Base-by-base conservation (phyloP, 2,888 invertebrate genomes). In the Lithophane ornitopus region DNA sequence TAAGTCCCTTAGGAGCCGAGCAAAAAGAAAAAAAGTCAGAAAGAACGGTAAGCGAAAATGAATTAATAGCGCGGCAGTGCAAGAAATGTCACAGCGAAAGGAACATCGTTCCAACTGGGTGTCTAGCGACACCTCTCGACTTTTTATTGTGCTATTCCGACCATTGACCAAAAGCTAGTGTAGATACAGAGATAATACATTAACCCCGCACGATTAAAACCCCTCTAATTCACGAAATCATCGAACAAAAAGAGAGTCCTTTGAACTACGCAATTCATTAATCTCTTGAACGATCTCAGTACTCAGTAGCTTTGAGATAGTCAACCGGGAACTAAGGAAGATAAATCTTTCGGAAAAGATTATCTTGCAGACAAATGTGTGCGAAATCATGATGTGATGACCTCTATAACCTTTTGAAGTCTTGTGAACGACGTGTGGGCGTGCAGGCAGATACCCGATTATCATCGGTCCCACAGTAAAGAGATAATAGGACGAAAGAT, bases 261-360 rank as follows among this genome's bases (percentile, higher is more conserved):
- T 79, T 83, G 76, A 79, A 86, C 78, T 77, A 12, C 0, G 26
- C 77, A 75, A 77, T 56, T 28, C 69, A 84, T 86, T 78, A 80
- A 86, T 86, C 77, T 81, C 67, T 61, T 54, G 12, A 70, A 58
- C 41, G 41, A 59, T 70, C 28, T 65, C 28, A 44, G 70, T 41
- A 39, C 28, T 65, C 46, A 56, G 72, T 46, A n/a, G 28, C 72
- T 61, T 67, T 65, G 41, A 66, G 63, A 80, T 73, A 65, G 46
- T 61, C 22, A 65, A 78, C 59, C 39, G 16, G 73, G 49, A 71
- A 70, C 34, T 61, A 68, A 76, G 58, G 7, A 76, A 80, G 61
- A 87, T 84, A 76, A 84, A 84, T 84, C 65, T 68, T 70, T 70
- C 14, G 26, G 26, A 70, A 61, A 75, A 73, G 68, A 66, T 76